Percentiles rank a stretch among this genome's conserved stretches.
Conservation (phyloP, 2,113 vertebrate species). For the Ifrita kowaldi region DNA sequence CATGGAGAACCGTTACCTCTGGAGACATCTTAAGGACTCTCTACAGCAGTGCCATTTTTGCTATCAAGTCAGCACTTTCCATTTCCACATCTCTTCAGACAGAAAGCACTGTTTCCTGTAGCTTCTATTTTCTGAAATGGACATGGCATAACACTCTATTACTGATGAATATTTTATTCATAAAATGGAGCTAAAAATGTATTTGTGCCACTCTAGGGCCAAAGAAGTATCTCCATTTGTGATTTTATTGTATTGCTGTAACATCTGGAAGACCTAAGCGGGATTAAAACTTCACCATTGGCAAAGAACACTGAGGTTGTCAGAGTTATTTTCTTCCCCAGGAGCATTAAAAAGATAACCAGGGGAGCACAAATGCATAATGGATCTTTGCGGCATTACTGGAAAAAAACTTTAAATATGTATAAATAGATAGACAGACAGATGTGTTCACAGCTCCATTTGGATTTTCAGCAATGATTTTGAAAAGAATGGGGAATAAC, state of each 20-base stretch:
- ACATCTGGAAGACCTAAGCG: background rate
- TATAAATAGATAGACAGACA: background rate
- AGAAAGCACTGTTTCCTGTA: background rate
- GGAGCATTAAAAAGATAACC: background rate
- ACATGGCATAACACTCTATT: background rate
- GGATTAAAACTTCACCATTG: background rate
- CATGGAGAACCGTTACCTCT: background rate
- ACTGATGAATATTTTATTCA: slow-evolving; percentile 55
- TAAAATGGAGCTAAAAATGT: slow-evolving; percentile 36
- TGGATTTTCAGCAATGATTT: slow-evolving; percentile 19
- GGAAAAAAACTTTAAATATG: background rate
- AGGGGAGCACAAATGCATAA: background rate
- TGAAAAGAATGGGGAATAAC: background rate
- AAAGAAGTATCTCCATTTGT: background rate
- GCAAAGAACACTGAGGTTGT: background rate
- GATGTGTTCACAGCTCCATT: background rate
- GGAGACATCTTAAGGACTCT: background rate
- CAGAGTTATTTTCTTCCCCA: background rate
- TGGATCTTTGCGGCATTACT: background rate
- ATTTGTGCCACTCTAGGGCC: background rate
- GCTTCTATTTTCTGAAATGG: slow-evolving; percentile 20
- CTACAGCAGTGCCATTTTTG: background rate
- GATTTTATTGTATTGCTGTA: background rate
- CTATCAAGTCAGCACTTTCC: background rate
- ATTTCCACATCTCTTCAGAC: background rate